Percentiles rank a stretch among this genome's conserved stretches.
Evolutionary conservation across 2,888 invertebrate genomes (phyloP).

Genomic region (Pyralis farinalis): DNA sequence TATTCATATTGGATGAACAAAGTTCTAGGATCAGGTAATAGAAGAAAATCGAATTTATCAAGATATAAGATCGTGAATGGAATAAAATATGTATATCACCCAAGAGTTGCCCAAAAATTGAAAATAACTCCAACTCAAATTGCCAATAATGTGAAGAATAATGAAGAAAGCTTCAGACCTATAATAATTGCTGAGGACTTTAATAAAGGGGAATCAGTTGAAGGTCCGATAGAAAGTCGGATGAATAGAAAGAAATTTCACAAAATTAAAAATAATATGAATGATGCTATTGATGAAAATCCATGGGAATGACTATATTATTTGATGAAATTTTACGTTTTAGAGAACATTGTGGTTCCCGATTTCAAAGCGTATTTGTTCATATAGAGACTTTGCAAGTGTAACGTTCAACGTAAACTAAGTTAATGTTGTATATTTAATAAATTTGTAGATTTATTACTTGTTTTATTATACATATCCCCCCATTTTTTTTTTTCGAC

Average conservation of each 20-base stretch:
- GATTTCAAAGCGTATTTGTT: conserved; percentile 62
- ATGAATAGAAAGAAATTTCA: conserved; percentile 52
- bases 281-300: conserved; percentile 61
- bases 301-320: conserved; percentile 78
- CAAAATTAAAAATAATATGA: conserved; percentile 54
- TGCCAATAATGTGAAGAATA: conserved; percentile 24
- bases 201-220: conserved; percentile 67
- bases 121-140: conserved; percentile 42
- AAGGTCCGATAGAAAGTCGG: conserved; percentile 50
- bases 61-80: conserved; percentile 61
- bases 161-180: conserved; percentile 30
- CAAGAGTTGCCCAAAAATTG: conserved; percentile 35
- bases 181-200: conserved; percentile 56
- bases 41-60: conserved; percentile 34
- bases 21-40: conserved; percentile 44
- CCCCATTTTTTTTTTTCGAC: too few species aligned
- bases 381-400: conserved; percentile 27
- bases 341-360: conserved; percentile 60
- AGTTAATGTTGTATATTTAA: neutral
- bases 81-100: conserved; percentile 58
- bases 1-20: conserved; percentile 59
- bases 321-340: conserved; percentile 61
- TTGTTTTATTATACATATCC: too few species aligned
- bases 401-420: neutral
- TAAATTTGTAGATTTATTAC: too few species aligned